A percentile compares a stretch with the other conserved stretches of the same genome.
These are phyloP conservation scores for Unio pictorum DNA, from an alignment of 2,888 invertebrate genomes.

Conservation along the genomic window DNA sequence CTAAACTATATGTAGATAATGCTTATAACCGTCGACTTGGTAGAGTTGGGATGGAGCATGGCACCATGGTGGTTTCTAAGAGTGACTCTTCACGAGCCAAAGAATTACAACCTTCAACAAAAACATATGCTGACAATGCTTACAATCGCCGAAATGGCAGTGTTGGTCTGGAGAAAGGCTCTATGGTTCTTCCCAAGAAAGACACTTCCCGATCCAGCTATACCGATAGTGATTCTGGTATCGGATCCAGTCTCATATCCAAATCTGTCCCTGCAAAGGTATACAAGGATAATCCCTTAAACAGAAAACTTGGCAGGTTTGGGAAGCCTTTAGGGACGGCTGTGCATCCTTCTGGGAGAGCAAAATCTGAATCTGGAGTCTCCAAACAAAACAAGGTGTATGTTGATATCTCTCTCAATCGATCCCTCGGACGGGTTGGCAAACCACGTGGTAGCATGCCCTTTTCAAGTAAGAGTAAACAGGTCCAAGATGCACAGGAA, in stretches of 20 bases:
- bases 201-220: no score
- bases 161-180: constrained; percentile 11
- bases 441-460: constrained; percentile 15
- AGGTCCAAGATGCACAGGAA: background rate
- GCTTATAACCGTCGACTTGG: background rate
- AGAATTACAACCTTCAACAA: constrained; percentile 1
- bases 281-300: constrained; percentile 15
- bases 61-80: constrained; percentile 5
- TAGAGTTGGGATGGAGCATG: constrained; percentile 14
- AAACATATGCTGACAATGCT: constrained; percentile 15
- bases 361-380: no score
- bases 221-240: no score
- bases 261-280: constrained; percentile 1
- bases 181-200: no score
- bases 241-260: background rate
- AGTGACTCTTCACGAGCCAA: no score
- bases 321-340: no score
- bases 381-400: no score
- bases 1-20: no score
- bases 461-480: constrained; percentile 1
- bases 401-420: constrained; percentile 1
- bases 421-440: constrained; percentile 16
- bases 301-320: constrained; percentile 10
- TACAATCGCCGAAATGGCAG: constrained; percentile 11
- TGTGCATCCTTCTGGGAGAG: no score